Evolutionary conservation across 2,113 vertebrate genomes (phyloP).

Genomic region (Cyprinus carpio): DNA sequence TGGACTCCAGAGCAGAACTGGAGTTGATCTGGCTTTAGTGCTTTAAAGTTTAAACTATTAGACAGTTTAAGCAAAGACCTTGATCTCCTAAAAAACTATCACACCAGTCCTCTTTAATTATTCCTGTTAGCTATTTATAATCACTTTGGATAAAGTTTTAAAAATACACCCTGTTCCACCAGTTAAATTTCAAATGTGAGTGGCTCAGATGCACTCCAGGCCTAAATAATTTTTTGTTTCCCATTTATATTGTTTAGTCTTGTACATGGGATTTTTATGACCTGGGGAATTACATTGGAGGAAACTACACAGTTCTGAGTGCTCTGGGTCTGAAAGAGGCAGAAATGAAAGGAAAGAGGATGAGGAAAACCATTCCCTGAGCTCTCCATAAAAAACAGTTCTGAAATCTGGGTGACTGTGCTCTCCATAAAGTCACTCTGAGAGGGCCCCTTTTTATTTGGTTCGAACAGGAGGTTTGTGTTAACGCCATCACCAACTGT

Average conservation of each 20-base stretch:
- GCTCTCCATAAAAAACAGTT: constrained; percentile 29
- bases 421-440: constrained; percentile 50
- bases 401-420: constrained; percentile 36
- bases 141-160: not conserved
- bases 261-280: not conserved
- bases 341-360: constrained; percentile 43
- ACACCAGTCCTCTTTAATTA: constrained; percentile 25
- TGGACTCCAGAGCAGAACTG: constrained; percentile 41
- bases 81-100: constrained; percentile 35
- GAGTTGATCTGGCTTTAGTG: constrained; percentile 8
- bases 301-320: constrained; percentile 4
- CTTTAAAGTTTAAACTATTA: constrained; percentile 37
- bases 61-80: constrained; percentile 16
- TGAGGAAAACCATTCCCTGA: constrained; percentile 11
- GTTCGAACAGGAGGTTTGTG: constrained; percentile 63
- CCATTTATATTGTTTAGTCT: constrained; percentile 4
- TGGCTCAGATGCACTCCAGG: not conserved
- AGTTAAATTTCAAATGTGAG: not conserved
- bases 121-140: not conserved
- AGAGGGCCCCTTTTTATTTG: constrained; percentile 62
- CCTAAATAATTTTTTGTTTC: not conserved
- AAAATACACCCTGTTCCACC: not conserved
- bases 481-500: constrained; percentile 58
- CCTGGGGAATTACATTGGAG: not conserved
- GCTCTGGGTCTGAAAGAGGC: constrained; percentile 27